Base-by-base conservation (phyloP, 2,113 vertebrate species). In the Myotis lucifugus region DNA sequence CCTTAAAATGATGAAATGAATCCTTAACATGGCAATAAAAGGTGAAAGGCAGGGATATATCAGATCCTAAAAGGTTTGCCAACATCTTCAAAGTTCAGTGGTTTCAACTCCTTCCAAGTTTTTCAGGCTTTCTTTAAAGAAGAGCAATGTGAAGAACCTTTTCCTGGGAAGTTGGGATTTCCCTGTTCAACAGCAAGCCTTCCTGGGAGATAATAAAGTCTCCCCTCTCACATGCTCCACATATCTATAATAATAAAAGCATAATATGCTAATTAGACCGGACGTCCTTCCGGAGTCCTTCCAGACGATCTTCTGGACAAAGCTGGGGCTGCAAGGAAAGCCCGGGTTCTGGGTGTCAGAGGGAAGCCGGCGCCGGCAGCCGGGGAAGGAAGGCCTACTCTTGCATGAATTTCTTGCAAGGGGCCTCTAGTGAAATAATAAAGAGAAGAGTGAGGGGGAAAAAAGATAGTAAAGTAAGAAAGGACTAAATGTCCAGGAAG, bases 1-100 rank as follows among this genome's bases (percentile, higher is more conserved):
- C n/a, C 52, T 77, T 70, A 81, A 91, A 91, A 88, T 27, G 93
- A 77, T 0, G 8, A 69, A 95, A 91, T 67, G 32, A 88, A 82
- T 42, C 32, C 32, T 12, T 70, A 25, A 17, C n/a, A 54, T 74
- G 67, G 42, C 34, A 82, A 42, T 50, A 77, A 56, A 85, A 32
- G 13, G 8, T 82, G 67, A 87, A 85, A 93, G 13, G 40, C 27
- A 83, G 18, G 27, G 52, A 10, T 40, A 5, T n/a, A 40, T 81
- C 29, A 21, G 29, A 34, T 78, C 34, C 83, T 78, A 54, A 93
- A 79, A 83, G 10, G n/a, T 70, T 67, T 87, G 64, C n/a, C 66
- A n/a, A 32, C 1, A 48, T 56, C 37, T 76, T 94, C 42, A 64
- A 72, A 76, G 48, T 54, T 46, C 6, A 78, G 25, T 66, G 21